Conservation (phyloP, 2,888 invertebrate genomes). For the Dascillus cervinus region DNA sequence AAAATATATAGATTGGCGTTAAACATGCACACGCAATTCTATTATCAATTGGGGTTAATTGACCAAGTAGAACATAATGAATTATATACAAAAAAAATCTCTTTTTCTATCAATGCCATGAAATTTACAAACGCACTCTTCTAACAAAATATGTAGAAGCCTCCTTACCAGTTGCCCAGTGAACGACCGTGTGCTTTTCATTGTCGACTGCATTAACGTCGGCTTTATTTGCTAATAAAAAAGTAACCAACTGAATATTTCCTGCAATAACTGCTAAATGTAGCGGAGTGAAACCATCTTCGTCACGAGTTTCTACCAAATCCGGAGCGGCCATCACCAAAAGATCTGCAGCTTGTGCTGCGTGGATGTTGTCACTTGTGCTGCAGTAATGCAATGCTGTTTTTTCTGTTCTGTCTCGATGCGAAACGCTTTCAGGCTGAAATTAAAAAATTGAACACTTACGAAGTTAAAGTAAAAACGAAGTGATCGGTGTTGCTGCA, state of each 20-base stretch:
- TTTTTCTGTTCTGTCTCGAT: conserved; percentile 74
- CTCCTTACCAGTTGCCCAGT: conserved; percentile 91
- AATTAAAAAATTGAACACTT: conserved; percentile 24
- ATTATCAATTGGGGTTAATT: too few species aligned
- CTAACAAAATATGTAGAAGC: too few species aligned
- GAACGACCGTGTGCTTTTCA: conserved; percentile 91
- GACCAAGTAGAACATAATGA: too few species aligned
- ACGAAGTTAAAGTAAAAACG: too few species aligned
- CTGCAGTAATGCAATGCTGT: conserved; percentile 89
- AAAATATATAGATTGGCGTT: too few species aligned
- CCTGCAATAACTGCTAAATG: conserved; percentile 94
- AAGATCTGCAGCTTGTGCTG: conserved; percentile 55
- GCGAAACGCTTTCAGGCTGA: conserved; percentile 55
- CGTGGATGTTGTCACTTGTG: conserved; percentile 44
- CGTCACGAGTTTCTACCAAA: conserved; percentile 76
- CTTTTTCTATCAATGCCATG: too few species aligned
- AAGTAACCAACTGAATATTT: conserved; percentile 76
- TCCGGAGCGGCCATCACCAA: conserved; percentile 81
- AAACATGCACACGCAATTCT: too few species aligned
- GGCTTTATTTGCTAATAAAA: conserved; percentile 80
- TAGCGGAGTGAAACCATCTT: conserved; percentile 91
- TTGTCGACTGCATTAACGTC: conserved; percentile 86
- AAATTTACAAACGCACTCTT: too few species aligned
- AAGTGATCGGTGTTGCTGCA: too few species aligned
- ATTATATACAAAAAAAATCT: too few species aligned